A percentile compares a stretch with the other conserved stretches of the same genome.
Evolutionary conservation across 2,888 invertebrate genomes (phyloP).

Genomic region (Vanessa cardui): DNA sequence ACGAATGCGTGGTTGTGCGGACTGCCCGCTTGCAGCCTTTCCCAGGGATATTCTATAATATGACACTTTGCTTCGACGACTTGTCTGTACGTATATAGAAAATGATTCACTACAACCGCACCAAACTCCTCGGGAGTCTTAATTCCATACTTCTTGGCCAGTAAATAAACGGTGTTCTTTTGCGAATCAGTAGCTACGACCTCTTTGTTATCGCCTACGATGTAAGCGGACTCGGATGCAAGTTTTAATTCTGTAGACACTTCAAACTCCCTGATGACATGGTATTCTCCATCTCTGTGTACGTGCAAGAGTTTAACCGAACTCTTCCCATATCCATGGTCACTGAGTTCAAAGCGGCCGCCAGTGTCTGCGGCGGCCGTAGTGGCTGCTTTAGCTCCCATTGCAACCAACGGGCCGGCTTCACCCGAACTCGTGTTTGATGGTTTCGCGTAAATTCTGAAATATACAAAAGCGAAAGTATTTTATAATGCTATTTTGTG

Average conservation of each 20-base stretch:
- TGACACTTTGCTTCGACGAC: slow-evolving; percentile 86
- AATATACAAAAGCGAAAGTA: slow-evolving; percentile 37
- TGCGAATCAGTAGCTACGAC: slow-evolving; percentile 92
- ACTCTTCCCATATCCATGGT: slow-evolving; percentile 89
- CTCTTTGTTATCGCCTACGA: slow-evolving; percentile 89
- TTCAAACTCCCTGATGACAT: slow-evolving; percentile 89
- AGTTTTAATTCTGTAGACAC: slow-evolving; percentile 87
- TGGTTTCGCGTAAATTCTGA: slow-evolving; percentile 78
- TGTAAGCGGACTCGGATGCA: slow-evolving; percentile 87
- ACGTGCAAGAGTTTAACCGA: slow-evolving; percentile 89
- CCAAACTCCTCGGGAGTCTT: slow-evolving; percentile 90
- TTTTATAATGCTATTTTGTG: slow-evolving; percentile 4
- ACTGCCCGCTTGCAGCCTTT: slow-evolving; percentile 81
- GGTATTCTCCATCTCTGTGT: slow-evolving; percentile 85
- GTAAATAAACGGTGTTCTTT: slow-evolving; percentile 90
- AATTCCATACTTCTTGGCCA: slow-evolving; percentile 90
- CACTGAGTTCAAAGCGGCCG: slow-evolving; percentile 83
- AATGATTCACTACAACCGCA: slow-evolving; percentile 88
- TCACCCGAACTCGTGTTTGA: slow-evolving; percentile 70
- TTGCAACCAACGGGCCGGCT: slow-evolving; percentile 33
- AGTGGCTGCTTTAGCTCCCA: slow-evolving; percentile 45
- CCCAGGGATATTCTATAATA: slow-evolving; percentile 90
- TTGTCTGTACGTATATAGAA: slow-evolving; percentile 89
- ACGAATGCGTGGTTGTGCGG: slow-evolving; percentile 91
- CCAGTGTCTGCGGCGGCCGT: slow-evolving; percentile 74